A percentile compares a stretch with the other conserved stretches of the same genome.
These are phyloP conservation scores for Coilia nasus DNA, from an alignment of 2,797 vertebrate species.

Conservation along the genomic window DNA sequence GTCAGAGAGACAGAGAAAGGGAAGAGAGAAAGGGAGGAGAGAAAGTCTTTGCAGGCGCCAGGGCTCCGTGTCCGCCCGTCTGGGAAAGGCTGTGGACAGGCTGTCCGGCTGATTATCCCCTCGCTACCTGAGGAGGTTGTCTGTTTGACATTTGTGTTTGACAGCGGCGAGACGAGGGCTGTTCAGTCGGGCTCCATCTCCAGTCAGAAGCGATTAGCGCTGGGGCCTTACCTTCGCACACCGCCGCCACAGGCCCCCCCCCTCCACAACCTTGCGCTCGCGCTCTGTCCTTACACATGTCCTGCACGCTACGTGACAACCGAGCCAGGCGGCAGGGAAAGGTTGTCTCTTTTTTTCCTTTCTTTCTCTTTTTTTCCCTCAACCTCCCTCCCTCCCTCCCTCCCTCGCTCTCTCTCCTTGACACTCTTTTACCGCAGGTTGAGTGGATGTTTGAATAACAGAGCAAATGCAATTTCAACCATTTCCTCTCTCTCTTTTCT, in stretches of 20 bases:
- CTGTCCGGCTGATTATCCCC: slow-evolving; percentile 83
- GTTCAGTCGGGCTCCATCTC: slow-evolving; percentile 66
- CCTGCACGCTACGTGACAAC: slow-evolving; percentile 59
- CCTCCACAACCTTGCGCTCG: not conserved
- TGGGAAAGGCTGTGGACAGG: slow-evolving; percentile 80
- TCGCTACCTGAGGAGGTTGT: slow-evolving; percentile 84
- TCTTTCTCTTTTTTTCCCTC: slow-evolving; percentile 15
- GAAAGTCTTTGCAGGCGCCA: slow-evolving; percentile 24
- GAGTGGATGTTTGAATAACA: slow-evolving; percentile 70
- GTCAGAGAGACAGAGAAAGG: no score
- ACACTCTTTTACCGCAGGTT: slow-evolving; percentile 72
- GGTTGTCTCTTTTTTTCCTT: slow-evolving; percentile 22
- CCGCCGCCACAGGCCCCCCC: no score
- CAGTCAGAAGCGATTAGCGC: slow-evolving; percentile 82
- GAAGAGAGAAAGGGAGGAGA: not conserved
- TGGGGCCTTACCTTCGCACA: slow-evolving; percentile 68
- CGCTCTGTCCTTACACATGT: slow-evolving; percentile 60
- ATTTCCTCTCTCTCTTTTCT: slow-evolving; percentile 57
- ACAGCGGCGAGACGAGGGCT: slow-evolving; percentile 78
- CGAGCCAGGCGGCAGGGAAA: slow-evolving; percentile 60
- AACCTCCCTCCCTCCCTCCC: not conserved
- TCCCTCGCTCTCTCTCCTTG: slow-evolving; percentile 60
- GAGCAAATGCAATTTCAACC: slow-evolving; percentile 61
- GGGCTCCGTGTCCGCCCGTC: slow-evolving; percentile 40
- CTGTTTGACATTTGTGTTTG: slow-evolving; percentile 86